A percentile compares a stretch with the other conserved stretches of the same genome.
Conservation (phyloP, 2,113 vertebrate species). For the Paedocypris sp. region DNA sequence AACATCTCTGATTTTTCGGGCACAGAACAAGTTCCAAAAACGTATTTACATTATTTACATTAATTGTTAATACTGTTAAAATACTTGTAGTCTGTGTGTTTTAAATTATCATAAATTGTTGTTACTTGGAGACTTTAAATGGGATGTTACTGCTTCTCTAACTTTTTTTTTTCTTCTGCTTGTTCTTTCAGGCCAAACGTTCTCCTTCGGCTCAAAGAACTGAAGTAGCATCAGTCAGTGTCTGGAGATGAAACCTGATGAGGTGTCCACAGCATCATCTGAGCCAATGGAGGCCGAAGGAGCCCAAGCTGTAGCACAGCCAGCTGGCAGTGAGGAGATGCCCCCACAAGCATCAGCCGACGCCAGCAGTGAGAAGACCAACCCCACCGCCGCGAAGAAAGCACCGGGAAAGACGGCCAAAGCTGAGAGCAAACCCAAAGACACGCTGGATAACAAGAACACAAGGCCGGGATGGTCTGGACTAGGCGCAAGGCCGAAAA, state of each 20-base stretch:
- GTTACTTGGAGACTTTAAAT: too few species aligned
- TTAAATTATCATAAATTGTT: too few species aligned
- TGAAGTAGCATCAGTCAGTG: too few species aligned
- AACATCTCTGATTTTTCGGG: too few species aligned
- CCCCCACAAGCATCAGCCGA: slow-evolving; percentile 31
- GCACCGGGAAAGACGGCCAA: slow-evolving; percentile 35
- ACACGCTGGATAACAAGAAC: slow-evolving; percentile 21
- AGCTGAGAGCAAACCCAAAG: slow-evolving; percentile 43
- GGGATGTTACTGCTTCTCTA: too few species aligned
- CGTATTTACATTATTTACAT: too few species aligned
- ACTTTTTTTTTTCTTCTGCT: too few species aligned
- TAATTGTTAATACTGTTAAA: too few species aligned
- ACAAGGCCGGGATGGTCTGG: slow-evolving; percentile 10
- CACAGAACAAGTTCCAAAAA: too few species aligned
- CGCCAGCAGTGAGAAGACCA: slow-evolving; percentile 15
- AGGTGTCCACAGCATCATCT: slow-evolving; percentile 52
- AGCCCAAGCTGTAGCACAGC: not conserved
- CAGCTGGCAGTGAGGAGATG: slow-evolving; percentile 27
- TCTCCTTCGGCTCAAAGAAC: too few species aligned
- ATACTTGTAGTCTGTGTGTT: too few species aligned
- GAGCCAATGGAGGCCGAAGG: slow-evolving; percentile 46
- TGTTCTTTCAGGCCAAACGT: too few species aligned
- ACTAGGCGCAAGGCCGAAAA: slow-evolving; percentile 26
- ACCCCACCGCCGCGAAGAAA: slow-evolving; percentile 17
- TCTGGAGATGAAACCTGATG: slow-evolving; percentile 64